Conservation (phyloP, 1,140 invertebrate species). For the Calliphora vicina region DNA sequence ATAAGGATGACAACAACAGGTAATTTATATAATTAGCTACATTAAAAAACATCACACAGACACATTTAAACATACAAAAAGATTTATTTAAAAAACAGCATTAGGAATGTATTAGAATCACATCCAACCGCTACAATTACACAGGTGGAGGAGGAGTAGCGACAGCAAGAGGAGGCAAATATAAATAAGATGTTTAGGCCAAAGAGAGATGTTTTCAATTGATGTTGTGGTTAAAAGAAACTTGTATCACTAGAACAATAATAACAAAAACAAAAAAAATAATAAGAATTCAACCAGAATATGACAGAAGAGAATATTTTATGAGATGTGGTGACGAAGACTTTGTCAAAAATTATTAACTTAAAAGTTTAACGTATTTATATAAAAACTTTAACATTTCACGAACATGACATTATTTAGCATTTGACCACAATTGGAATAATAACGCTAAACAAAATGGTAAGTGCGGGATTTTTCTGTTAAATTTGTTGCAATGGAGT, state of each 20-base stretch:
- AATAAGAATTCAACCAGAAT: neutral
- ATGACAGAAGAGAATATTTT: constrained; percentile 28
- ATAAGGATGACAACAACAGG: neutral
- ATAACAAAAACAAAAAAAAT: constrained; percentile 8
- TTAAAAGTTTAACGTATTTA: neutral
- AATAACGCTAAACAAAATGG: constrained; percentile 21
- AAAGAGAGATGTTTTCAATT: too few species aligned
- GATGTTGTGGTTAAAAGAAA: neutral
- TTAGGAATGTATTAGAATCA: neutral
- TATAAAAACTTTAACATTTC: constrained; percentile 24
- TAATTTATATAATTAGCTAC: neutral
- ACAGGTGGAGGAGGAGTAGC: too few species aligned
- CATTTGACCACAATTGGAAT: constrained; percentile 10
- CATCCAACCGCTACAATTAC: neutral
- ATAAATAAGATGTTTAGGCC: too few species aligned
- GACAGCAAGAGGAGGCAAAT: too few species aligned
- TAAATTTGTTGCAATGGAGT: neutral
- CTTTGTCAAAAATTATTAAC: neutral
- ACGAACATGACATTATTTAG: neutral
- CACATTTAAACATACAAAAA: neutral
- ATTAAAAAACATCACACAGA: neutral
- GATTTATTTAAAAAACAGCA: neutral
- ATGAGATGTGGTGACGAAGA: neutral
- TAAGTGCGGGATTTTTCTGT: neutral
- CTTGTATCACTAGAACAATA: neutral